A percentile compares a stretch with the other conserved stretches of the same genome.
Conservation (phyloP, 2,113 vertebrate genomes). For the Atherinomorus stipes region DNA sequence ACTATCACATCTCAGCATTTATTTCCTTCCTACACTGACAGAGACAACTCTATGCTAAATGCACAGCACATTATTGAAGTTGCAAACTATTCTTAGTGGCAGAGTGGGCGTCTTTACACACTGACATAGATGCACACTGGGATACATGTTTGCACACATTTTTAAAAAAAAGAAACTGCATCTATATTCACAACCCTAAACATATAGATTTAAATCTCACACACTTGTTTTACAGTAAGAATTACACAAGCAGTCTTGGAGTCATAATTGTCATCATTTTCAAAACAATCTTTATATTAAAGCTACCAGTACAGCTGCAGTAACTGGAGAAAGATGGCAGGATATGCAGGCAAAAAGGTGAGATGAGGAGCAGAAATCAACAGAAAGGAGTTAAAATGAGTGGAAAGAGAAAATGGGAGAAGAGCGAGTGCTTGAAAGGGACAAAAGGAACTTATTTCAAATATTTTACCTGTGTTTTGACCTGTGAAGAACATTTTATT, state of each 20-base stretch:
- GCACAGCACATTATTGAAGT: slow-evolving; percentile 19
- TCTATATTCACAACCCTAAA: slow-evolving; percentile 16
- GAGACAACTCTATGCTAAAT: slow-evolving; percentile 27
- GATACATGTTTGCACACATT: background rate
- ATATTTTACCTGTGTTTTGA: slow-evolving; percentile 19
- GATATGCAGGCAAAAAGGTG: background rate
- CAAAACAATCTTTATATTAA: slow-evolving; percentile 11
- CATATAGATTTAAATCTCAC: background rate
- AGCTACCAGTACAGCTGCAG: slow-evolving; percentile 9
- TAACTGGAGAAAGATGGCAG: background rate
- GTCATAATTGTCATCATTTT: background rate
- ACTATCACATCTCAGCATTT: slow-evolving; percentile 1
- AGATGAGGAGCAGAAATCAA: background rate
- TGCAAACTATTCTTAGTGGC: slow-evolving; percentile 56
- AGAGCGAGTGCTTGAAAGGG: slow-evolving; percentile 18
- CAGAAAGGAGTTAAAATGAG: background rate
- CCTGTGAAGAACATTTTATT: slow-evolving; percentile 31
- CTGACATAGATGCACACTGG: slow-evolving; percentile 1
- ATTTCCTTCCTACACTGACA: slow-evolving; percentile 11
- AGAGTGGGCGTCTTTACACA: slow-evolving; percentile 57
- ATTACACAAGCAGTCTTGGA: too few species aligned
- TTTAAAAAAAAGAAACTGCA: slow-evolving; percentile 45
- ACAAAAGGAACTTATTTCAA: slow-evolving; percentile 26
- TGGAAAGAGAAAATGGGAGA: background rate
- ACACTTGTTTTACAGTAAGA: too few species aligned